Percentiles rank a stretch among this genome's conserved stretches.
These are phyloP conservation scores for Xiphophorus hellerii DNA, from an alignment of 2,113 vertebrate genomes.

Conservation along the genomic window DNA sequence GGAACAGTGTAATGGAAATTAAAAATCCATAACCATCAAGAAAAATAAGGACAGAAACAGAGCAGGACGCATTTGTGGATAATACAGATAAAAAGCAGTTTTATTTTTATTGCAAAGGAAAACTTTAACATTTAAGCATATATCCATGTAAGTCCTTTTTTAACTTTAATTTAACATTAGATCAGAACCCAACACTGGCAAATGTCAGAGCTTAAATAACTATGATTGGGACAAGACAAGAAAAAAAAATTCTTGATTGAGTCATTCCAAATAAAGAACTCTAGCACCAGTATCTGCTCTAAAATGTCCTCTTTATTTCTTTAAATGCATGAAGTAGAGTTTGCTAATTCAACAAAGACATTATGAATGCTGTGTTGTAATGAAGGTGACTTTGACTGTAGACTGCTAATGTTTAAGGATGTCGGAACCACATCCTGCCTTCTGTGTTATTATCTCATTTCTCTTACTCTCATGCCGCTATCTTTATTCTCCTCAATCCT, in stretches of 20 bases:
- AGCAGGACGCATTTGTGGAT: background rate
- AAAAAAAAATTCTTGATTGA: background rate
- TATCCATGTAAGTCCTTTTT: background rate
- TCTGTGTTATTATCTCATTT: conserved; percentile 16
- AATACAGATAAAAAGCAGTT: background rate
- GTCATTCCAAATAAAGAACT: background rate
- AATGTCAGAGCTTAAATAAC: too few species aligned
- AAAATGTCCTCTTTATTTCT: background rate
- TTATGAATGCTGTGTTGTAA: conserved; percentile 41
- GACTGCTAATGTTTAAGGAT: conserved; percentile 60
- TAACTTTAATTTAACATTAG: too few species aligned
- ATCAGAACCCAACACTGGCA: too few species aligned
- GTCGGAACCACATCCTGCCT: conserved; percentile 32
- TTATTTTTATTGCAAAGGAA: background rate
- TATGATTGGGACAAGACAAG: background rate
- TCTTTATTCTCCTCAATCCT: conserved; percentile 40
- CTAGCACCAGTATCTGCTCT: background rate
- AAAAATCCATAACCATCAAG: background rate
- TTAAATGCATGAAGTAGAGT: conserved; percentile 8
- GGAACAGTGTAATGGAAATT: background rate
- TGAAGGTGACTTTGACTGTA: conserved; percentile 73
- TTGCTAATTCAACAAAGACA: conserved; percentile 43
- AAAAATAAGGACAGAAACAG: background rate
- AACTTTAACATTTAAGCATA: background rate
- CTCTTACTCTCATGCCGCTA: conserved; percentile 6